Conservation (phyloP, 2,113 vertebrate genomes). For the Thunnus maccoyii region DNA sequence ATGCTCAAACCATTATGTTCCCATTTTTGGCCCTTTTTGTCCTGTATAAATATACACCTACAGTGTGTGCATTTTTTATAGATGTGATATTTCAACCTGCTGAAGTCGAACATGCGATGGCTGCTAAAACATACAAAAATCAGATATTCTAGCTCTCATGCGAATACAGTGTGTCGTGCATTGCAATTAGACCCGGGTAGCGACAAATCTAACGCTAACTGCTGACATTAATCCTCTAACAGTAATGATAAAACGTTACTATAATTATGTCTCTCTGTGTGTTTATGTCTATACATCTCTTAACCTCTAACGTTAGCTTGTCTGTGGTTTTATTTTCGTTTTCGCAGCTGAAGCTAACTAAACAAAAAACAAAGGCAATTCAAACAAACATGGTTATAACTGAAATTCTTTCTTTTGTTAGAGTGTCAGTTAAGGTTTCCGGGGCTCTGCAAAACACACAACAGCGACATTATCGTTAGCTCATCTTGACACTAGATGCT, state of each 20-base stretch:
- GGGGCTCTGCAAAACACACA: constrained; percentile 20
- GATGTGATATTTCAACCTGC: neutral
- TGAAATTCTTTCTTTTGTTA: constrained; percentile 63
- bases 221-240: neutral
- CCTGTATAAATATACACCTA: constrained; percentile 14
- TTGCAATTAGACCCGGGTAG: neutral
- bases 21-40: neutral
- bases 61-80: neutral
- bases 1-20: constrained; percentile 23
- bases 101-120: neutral
- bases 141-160: neutral
- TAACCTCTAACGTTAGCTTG: neutral
- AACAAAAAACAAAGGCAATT: constrained; percentile 2
- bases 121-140: neutral
- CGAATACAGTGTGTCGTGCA: neutral
- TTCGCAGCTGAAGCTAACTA: neutral
- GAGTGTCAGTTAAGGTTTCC: constrained; percentile 55
- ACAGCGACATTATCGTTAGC: constrained; percentile 36
- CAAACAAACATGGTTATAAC: constrained; percentile 13
- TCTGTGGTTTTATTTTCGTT: neutral
- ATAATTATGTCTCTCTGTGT: neutral
- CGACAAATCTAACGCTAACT: neutral
- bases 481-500: constrained; percentile 4
- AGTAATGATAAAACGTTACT: constrained; percentile 37
- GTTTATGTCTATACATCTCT: neutral